Evolutionary conservation across 1,140 invertebrate species (phyloP), one percentile per base, ranked within the genome.

Genomic region (Drosophila bifasciata): DNA sequence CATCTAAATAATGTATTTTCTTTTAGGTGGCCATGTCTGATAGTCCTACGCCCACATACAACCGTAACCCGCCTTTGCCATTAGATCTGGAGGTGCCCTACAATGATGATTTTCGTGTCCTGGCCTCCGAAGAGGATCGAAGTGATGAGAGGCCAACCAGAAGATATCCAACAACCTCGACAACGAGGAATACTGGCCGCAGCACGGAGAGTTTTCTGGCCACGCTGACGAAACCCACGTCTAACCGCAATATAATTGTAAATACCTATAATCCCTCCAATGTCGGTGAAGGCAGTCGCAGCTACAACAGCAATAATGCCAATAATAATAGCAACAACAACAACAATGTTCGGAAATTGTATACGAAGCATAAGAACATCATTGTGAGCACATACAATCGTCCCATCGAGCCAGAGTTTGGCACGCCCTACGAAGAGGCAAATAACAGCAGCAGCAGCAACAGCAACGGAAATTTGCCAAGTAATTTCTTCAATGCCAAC

Each of bases 81-180:
- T 91, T 94, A 91, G 93, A 94, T 89, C 92, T 94, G 90, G 93
- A 94, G 80, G 92, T 94, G 62, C 93, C 93, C 56, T 94, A 94
- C 75, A 94, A 93, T 60, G 93, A 93, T 89, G 93, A 94, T 70
- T 93, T 91, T 57, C 93, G 90, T 49, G 81, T 93, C 44, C 91
- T 92, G 3, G 79, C 83, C 57, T 90, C 81, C 8, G 77, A 75
- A 17, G 86, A 90, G 51, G 76, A 84, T 61, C 58, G 72, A 4
- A 84, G 75, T 44, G 80, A 76, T 7, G 81, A 80, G 32, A 53
- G 52, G 39, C 17, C 28, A n/a, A 28, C 56, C 9, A 63, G 59
- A 11, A 76, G 57, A 49, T 48, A 61, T 32, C 21, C 57, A 7
- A 70, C 48, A 7, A 88, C 64, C 32, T 57, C 83, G 39, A 85